Evolutionary conservation across 2,888 invertebrate species (phyloP), one percentile per base, ranked within the genome.

Genomic region (Amiota mariae): DNA sequence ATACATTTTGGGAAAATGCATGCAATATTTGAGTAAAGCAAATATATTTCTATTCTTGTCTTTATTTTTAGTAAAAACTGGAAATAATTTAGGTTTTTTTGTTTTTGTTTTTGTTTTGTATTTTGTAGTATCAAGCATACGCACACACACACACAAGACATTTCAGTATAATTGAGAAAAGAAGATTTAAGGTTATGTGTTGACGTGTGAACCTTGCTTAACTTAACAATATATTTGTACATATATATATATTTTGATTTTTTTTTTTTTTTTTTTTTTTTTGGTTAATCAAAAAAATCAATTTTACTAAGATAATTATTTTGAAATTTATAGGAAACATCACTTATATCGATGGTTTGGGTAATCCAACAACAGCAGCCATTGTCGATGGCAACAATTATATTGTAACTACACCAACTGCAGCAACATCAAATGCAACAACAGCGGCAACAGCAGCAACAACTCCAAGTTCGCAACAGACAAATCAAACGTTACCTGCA

Each of bases 331-430:
- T 78, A 77, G 84, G 84, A 46, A 88, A 88, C 72, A 87, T 89
- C 70, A 80, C 85, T 66, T 89, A 88, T 74, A 88, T 89, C 63
- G 89, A 89, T 71, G 84, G 84, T 75, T 81, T 84, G 70, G 77
- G 80, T 47, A 78, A 83, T 73, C 36, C 36, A 36, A 36, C 36
- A 36, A 72, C 86, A 10, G 78, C 85, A 15, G 77, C 79, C 59
- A 78, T 86, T 72, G 87, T 87, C 57, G 83, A 87, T 73, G 81
- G 85, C 51, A 87, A 81, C 72, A 88, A 88, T 74, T 89, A 85
- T 70, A 83, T 89, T 67, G 87, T 88, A 63, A 80, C 87, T 36
- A 85, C 83, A 8, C 92, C 90, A 89, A 77, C 91, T 89, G 11
- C 90, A 80, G 88, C 91, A 48, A 72, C 76, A 57, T 68, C 67